A percentile compares a stretch with the other conserved stretches of the same genome.
These are phyloP conservation scores for Masticophis lateralis DNA, from an alignment of 2,797 vertebrate species.

Conservation along the genomic window DNA sequence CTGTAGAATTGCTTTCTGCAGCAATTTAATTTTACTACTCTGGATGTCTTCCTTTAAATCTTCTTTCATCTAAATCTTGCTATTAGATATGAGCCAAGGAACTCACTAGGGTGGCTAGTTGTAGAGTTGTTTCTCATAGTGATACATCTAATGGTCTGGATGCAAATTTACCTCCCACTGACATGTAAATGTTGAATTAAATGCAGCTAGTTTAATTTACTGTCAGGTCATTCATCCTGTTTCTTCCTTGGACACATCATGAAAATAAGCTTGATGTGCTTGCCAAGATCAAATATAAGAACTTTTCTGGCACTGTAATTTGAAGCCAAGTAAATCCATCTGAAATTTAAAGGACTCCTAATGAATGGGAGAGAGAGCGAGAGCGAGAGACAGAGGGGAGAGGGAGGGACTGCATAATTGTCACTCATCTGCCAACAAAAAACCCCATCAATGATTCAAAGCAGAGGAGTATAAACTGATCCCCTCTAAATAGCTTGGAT, in stretches of 20 bases:
- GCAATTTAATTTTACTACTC: slow-evolving; percentile 22
- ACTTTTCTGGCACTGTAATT: background rate
- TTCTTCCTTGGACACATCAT: slow-evolving; percentile 33
- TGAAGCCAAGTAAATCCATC: background rate
- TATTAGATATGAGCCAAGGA: slow-evolving; percentile 39
- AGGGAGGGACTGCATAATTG: background rate
- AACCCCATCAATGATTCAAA: background rate
- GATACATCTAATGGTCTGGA: slow-evolving; percentile 34
- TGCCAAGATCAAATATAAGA: slow-evolving; percentile 1
- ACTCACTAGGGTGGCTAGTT: slow-evolving; percentile 23
- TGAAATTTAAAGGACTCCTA: background rate
- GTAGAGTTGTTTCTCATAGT: slow-evolving; percentile 52
- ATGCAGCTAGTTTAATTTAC: slow-evolving; percentile 39
- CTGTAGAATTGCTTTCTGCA: slow-evolving; percentile 22
- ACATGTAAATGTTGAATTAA: slow-evolving; percentile 51
- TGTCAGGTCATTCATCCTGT: slow-evolving; percentile 12
- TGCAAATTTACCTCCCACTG: slow-evolving; percentile 46
- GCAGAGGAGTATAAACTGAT: background rate
- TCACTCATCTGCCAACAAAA: background rate
- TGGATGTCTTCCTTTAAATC: slow-evolving; percentile 26
- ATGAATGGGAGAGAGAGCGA: background rate
- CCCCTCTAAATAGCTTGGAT: background rate
- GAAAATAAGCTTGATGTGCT: slow-evolving; percentile 1
- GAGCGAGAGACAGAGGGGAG: too few species aligned
- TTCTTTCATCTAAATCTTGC: slow-evolving; percentile 28